Conservation (phyloP, 2,113 vertebrate genomes). For the Glareola pratincola region DNA sequence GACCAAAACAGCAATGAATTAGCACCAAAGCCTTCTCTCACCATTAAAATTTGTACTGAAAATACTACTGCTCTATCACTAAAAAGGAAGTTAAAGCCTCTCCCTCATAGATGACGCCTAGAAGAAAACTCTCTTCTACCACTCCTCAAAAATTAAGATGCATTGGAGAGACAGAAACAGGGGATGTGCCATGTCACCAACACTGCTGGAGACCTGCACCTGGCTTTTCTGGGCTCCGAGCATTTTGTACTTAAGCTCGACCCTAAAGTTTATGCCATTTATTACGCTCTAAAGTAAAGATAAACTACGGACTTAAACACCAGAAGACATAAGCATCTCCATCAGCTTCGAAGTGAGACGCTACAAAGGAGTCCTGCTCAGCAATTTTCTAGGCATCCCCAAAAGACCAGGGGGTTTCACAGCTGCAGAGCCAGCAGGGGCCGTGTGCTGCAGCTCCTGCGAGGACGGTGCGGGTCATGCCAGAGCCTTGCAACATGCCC, state of each 20-base stretch:
- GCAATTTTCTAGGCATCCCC: neutral
- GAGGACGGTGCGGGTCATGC: fast-evolving
- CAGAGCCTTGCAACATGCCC: neutral
- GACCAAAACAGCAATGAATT: neutral
- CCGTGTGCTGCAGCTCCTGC: neutral
- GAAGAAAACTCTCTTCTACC: neutral
- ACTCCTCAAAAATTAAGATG: neutral
- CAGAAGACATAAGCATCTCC: neutral
- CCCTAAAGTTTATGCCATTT: neutral
- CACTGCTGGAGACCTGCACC: neutral
- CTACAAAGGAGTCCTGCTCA: neutral
- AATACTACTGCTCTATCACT: neutral
- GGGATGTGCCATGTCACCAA: neutral
- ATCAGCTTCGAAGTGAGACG: neutral
- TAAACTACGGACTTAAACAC: neutral
- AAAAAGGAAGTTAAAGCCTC: neutral
- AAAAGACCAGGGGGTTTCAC: neutral
- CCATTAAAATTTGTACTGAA: neutral
- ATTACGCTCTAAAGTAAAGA: neutral
- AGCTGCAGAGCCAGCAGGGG: neutral
- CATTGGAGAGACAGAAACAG: neutral
- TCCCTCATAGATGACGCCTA: fast-evolving
- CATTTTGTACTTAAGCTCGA: neutral
- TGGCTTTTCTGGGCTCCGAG: neutral
- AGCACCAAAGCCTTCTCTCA: neutral